phyloP scores from a whole-genome alignment of 2,797 vertebrate species.

The Ciconia nigra region DNA sequence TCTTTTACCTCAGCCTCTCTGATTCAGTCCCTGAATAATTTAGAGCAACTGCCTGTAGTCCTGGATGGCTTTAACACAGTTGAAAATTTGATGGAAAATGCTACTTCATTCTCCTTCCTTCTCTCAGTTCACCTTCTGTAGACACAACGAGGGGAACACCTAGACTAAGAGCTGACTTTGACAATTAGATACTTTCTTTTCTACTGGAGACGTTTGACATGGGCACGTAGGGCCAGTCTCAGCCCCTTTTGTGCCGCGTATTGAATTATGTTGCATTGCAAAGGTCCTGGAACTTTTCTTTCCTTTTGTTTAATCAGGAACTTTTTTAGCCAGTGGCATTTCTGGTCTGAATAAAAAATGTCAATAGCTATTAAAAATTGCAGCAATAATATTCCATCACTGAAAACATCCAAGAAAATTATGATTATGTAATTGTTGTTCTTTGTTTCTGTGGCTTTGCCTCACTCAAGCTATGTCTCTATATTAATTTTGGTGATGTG shows the following conservation, averaged over 20 bases:
- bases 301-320: background rate
- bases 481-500: background rate
- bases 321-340: background rate
- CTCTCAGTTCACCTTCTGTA: background rate
- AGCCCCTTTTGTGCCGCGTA: rapidly evolving
- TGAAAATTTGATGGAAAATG: background rate
- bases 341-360: background rate
- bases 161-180: background rate
- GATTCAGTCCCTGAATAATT: background rate
- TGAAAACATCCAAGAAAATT: background rate
- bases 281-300: background rate
- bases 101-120: background rate
- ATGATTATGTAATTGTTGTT: background rate
- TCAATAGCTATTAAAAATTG: background rate
- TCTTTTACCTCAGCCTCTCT: background rate
- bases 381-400: background rate
- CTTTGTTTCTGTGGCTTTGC: background rate
- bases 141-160: background rate
- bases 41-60: background rate
- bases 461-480: background rate
- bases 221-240: rapidly evolving
- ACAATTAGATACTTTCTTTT: background rate
- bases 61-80: background rate
- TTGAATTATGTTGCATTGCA: background rate
- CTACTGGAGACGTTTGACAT: background rate